Percentiles rank a stretch among this genome's conserved stretches.
phyloP scores from a whole-genome alignment of 2,113 vertebrate genomes.

The Phoxinus phoxinus region DNA sequence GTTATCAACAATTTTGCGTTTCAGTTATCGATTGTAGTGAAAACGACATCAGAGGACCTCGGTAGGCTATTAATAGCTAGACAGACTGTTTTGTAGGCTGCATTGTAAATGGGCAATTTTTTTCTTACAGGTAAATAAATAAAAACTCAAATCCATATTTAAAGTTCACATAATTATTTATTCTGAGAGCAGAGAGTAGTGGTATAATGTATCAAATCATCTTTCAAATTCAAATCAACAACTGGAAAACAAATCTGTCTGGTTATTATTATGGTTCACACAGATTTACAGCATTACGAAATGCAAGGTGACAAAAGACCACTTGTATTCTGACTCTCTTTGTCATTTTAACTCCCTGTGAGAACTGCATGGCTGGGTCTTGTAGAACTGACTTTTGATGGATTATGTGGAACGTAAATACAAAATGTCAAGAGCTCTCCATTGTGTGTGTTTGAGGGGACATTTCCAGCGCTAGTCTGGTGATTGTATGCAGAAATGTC shows the following conservation, averaged over 20 bases:
- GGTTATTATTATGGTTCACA: neutral
- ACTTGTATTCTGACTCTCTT: neutral
- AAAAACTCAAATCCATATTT: neutral
- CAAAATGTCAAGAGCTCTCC: conserved; percentile 50
- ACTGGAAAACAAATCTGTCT: neutral
- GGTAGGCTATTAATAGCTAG: neutral
- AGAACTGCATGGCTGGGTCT: conserved; percentile 16
- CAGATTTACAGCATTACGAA: neutral
- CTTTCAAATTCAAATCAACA: too few species aligned
- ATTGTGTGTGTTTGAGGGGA: conserved; percentile 39
- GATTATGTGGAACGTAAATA: conserved; percentile 5
- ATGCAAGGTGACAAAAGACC: neutral
- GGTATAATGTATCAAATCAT: neutral
- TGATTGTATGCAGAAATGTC: conserved; percentile 54
- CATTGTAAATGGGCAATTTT: neutral
- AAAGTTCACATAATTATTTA: neutral
- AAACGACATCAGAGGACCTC: neutral
- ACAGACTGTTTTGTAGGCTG: neutral
- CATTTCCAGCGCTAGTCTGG: conserved; percentile 36
- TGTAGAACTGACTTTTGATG: neutral
- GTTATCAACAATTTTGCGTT: neutral
- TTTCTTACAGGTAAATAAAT: neutral
- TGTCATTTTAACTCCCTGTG: conserved; percentile 1
- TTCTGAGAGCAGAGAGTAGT: neutral
- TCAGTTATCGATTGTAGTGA: neutral